These are phyloP conservation scores for Nomada fabriciana DNA, from an alignment of 2,888 invertebrate genomes.

Conservation along the genomic window DNA sequence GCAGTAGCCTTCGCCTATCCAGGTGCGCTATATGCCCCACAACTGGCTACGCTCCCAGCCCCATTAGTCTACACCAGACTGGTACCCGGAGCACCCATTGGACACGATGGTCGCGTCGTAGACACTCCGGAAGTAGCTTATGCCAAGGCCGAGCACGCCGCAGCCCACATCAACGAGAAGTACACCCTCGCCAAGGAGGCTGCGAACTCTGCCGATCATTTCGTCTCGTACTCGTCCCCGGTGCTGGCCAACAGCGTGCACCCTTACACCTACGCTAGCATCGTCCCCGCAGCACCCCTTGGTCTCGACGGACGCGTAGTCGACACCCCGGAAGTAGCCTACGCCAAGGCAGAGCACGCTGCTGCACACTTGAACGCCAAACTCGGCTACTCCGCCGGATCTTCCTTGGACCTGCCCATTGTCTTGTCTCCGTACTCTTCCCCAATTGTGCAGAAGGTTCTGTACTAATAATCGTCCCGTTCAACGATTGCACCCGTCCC, in stretches of 20 bases:
- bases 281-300: slow-evolving; percentile 74
- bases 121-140: slow-evolving; percentile 81
- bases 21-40: slow-evolving; percentile 37
- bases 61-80: slow-evolving; percentile 67
- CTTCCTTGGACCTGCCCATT: slow-evolving; percentile 43
- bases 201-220: slow-evolving; percentile 57
- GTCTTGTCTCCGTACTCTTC: slow-evolving; percentile 59
- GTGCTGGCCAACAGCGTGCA: slow-evolving; percentile 15
- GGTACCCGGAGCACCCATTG: slow-evolving; percentile 77
- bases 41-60: slow-evolving; percentile 10
- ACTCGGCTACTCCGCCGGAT: slow-evolving; percentile 65
- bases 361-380: slow-evolving; percentile 79
- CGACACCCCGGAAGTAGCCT: slow-evolving; percentile 81
- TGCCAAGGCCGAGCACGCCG: slow-evolving; percentile 81
- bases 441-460: slow-evolving; percentile 60
- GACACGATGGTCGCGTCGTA: slow-evolving; percentile 80
- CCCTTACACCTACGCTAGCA: slow-evolving; percentile 41
- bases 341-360: slow-evolving; percentile 80
- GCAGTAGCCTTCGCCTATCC: slow-evolving; percentile 70
- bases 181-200: slow-evolving; percentile 69
- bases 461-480: slow-evolving; percentile 5
- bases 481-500: too few relatives aligned
- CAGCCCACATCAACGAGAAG: slow-evolving; percentile 78
- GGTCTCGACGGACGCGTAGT: slow-evolving; percentile 80
- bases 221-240: slow-evolving; percentile 24